phyloP scores from a whole-genome alignment of 2,888 invertebrate species.

The Bursaphelenchus okinawaensis region DNA sequence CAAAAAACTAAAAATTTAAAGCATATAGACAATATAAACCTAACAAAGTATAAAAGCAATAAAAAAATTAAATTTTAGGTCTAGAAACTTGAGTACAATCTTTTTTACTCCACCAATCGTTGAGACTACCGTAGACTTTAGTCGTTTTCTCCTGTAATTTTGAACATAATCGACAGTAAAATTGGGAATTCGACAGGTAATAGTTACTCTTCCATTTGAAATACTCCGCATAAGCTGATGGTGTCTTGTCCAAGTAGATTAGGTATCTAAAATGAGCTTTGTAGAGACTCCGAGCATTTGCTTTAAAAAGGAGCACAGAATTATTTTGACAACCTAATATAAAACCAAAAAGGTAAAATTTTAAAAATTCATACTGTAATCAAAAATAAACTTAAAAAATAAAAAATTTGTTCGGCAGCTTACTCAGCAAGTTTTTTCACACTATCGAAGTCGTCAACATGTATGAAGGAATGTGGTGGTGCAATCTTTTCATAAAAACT shows the following conservation, averaged over 20 bases:
- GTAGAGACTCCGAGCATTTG: too few species aligned
- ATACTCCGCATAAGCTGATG: slow-evolving; percentile 21
- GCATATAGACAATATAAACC: background rate
- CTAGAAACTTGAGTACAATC: background rate
- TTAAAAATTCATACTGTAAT: background rate
- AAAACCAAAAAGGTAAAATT: background rate
- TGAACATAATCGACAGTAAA: slow-evolving; percentile 25
- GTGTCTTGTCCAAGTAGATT: slow-evolving; percentile 17
- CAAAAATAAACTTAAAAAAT: slow-evolving; percentile 1
- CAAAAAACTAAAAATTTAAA: too few species aligned
- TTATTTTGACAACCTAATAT: too few species aligned
- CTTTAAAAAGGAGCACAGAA: too few species aligned
- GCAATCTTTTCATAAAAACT: slow-evolving; percentile 26
- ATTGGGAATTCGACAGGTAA: slow-evolving; percentile 15
- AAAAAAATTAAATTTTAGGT: background rate
- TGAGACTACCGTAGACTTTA: slow-evolving; percentile 21
- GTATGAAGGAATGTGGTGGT: slow-evolving; percentile 36
- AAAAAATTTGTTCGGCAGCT: background rate
- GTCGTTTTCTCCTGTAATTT: slow-evolving; percentile 11
- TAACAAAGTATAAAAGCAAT: background rate
- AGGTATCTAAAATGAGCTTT: slow-evolving; percentile 25
- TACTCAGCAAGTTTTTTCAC: slow-evolving; percentile 26
- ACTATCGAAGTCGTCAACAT: slow-evolving; percentile 29
- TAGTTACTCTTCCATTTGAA: slow-evolving; percentile 28
- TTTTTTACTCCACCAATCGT: slow-evolving; percentile 22